These are phyloP conservation scores for Apostichopus parvimensis DNA, from an alignment of 35 echinoderm and acorn worm species.

Conservation along the genomic window DNA sequence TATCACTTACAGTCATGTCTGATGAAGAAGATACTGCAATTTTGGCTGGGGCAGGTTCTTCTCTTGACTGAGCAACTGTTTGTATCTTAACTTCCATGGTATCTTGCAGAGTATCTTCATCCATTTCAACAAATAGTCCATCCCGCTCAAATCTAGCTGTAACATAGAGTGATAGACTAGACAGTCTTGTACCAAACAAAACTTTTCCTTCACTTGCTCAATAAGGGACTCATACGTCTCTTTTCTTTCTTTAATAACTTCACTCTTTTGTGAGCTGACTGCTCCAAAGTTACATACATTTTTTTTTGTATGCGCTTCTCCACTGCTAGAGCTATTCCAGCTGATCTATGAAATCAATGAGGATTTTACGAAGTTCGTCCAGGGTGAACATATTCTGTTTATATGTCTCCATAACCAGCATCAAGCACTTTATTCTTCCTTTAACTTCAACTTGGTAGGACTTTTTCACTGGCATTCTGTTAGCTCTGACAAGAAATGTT, in stretches of 20 bases:
- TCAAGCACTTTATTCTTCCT: slow-evolving; percentile 30
- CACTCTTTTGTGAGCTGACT: background rate
- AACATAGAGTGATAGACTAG: background rate
- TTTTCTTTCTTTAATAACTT: background rate
- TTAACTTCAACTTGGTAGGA: background rate
- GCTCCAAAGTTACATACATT: background rate
- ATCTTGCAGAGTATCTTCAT: background rate
- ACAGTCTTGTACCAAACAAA: background rate
- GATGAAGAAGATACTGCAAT: background rate
- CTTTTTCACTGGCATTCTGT: slow-evolving; percentile 4
- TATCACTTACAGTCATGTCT: background rate
- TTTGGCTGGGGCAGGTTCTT: background rate
- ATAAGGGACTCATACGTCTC: background rate
- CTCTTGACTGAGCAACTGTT: background rate
- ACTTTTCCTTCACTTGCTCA: background rate
- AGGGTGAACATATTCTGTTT: slow-evolving; percentile 27
- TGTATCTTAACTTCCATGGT: background rate
- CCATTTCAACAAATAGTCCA: background rate
- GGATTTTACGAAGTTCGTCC: slow-evolving; percentile 30
- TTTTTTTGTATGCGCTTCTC: background rate
- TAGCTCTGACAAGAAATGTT: no score
- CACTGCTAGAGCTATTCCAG: background rate
- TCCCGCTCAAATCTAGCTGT: background rate
- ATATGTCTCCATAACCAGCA: slow-evolving; percentile 45
- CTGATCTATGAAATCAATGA: slow-evolving; percentile 28